phyloP scores from a whole-genome alignment of 2,113 vertebrate species.

The Leptobrachium leishanense region DNA sequence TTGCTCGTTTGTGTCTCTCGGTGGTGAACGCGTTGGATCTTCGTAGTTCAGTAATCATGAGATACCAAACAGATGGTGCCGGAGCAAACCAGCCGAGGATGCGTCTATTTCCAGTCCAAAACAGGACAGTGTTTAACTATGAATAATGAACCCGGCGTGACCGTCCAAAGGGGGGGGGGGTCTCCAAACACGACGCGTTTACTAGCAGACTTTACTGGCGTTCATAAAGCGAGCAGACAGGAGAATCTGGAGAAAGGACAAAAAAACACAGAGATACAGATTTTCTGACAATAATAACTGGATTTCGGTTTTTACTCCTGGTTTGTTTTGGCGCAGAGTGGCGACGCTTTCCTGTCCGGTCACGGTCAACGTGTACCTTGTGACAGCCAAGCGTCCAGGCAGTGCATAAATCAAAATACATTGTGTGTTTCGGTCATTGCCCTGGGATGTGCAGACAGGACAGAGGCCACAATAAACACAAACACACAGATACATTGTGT shows the following conservation, averaged over 20 bases:
- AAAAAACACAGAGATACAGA: too few relatives aligned
- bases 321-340: too few relatives aligned
- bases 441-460: too few relatives aligned
- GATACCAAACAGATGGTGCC: slow-evolving; percentile 28
- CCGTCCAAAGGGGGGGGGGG: not conserved
- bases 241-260: too few relatives aligned
- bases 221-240: too few relatives aligned
- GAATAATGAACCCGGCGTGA: slow-evolving; percentile 6
- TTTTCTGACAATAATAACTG: too few relatives aligned
- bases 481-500: too few relatives aligned
- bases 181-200: not conserved
- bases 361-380: not conserved
- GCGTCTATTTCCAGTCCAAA: not conserved
- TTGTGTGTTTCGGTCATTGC: too few relatives aligned
- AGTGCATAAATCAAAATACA: not conserved
- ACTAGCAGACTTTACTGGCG: too few relatives aligned
- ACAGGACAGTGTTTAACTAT: slow-evolving; percentile 31
- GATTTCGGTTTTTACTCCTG: too few relatives aligned
- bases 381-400: not conserved
- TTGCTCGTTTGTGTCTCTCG: not conserved
- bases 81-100: slow-evolving; percentile 1
- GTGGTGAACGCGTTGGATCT: not conserved
- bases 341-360: too few relatives aligned
- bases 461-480: too few relatives aligned
- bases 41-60: slow-evolving; percentile 9